Base-by-base conservation (phyloP, 2,888 invertebrate genomes). In the Nephrotoma appendiculata region DNA sequence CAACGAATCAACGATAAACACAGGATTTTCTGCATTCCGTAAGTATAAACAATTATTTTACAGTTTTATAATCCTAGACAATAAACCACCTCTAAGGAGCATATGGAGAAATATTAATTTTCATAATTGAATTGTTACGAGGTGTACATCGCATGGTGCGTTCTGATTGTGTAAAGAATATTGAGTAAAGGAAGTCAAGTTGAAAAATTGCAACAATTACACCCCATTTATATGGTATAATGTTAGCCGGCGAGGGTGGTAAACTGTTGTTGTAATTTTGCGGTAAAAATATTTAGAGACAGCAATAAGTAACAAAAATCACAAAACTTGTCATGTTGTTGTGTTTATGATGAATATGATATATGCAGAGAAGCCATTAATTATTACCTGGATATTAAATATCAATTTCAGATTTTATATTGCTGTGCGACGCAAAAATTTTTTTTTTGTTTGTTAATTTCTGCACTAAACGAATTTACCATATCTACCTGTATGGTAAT, bases 21-120 rank as follows among this genome's bases (percentile, higher is more conserved):
- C 91, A 3, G 92, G 92, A 87, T 89, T 92, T 71, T 90, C 91
- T 0, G 92, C 92, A 87, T 92, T 92, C 87, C 86, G 92, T 92
- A 89, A 92, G 92, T 91, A 84, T 42, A 42, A 12, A 1, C 41
- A 42, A 84, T 84, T 7, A 1, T 84, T 84, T 42, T 84, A 15
- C 15, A 7, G 19, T 71, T 6, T 6, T 42, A 42, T 42, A 84
- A 84, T 31, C 31, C 31, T 31, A 31, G 31, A 31, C 31, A 31
- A 31, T 31, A 31, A 31, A 31, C 31, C 31, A 31, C 31, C 31
- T 31, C 31, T 31, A 3, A 31, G 31, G 31, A 3, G 31, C 31
- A 31, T 31, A 31, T 31, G 31, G 31, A 31, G 3, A 31, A 31
- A 31, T 31, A 31, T 31, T 31, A 31, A 31, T 31, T 31, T 31